Evolutionary conservation across 35 echinoderm and acorn worm genomes (phyloP), one percentile per base, ranked within the genome.

Genomic region (Anneissia japonica): DNA sequence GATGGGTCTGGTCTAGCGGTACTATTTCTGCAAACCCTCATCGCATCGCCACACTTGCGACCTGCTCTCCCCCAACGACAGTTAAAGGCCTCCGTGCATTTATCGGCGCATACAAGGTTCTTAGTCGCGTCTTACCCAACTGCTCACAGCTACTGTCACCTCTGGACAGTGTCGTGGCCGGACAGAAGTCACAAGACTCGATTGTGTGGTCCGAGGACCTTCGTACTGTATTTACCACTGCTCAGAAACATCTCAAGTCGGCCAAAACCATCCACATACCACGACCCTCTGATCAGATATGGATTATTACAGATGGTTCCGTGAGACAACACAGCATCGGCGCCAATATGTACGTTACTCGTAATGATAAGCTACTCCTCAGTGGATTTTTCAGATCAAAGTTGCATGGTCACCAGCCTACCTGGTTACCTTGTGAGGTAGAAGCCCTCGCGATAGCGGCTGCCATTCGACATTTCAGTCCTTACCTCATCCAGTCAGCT

Each of bases 1-100:
- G 77, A 39, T 91, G 90, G 84, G 82, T 87, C 12, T 91, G 90
- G 90, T 92, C 85, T 26, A 46, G 41, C 19, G 86, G 91, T 5
- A 88, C 91, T 12, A 55, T 92, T 28, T 10, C 30, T 17, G 82
- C 64, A 23, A 87, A 73, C 23, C 85, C 80, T 31, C 90, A 87
- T 34, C 77, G 85, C 14, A 14, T 83, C 30, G 85, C 90, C 10
- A 79, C 89, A 0, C 80, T 82, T 7, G 31, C 80, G 14, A 32
- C 80, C 0, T 82, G 40, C 80, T 41, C 80, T 30, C 5, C 30
- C 3, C 80, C 80, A 30, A 46, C 10, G 28, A 82, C 35, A 40
- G 80, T 43, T 0, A 35, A 46, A 31, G 88, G 32, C 19, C 30
- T 90, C 51, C 79, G 88, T 36, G 90, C 84, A 10, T 82, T 46